Percentiles rank a stretch among this genome's conserved stretches.
phyloP scores from a whole-genome alignment of 30 jellyfish, hydroid and myxozoan genomes.

The Mastigias papua region DNA sequence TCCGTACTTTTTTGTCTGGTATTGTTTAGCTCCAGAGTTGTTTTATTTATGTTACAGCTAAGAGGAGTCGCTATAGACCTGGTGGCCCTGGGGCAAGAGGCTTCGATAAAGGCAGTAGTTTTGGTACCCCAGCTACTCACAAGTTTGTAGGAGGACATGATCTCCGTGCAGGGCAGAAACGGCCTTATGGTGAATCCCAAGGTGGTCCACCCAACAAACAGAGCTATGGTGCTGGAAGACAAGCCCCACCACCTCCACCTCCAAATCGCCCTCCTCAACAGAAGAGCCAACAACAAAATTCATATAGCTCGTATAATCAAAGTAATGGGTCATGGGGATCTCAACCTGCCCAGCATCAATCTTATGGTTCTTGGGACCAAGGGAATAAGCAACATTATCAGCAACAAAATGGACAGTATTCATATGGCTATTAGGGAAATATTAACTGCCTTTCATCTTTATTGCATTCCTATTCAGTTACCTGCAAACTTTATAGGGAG shows the following conservation, averaged over 20 bases:
- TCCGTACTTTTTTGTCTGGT: constrained; percentile 26
- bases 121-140: constrained; percentile 34
- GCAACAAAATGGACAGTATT: constrained; percentile 1
- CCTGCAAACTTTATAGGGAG: not conserved
- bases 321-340: constrained; percentile 43
- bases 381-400: not conserved
- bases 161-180: constrained; percentile 64
- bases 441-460: not conserved
- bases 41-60: constrained; percentile 23
- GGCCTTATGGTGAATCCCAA: constrained; percentile 49
- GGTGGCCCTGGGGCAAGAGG: constrained; percentile 67
- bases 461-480: not conserved
- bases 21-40: constrained; percentile 18
- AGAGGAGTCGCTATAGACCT: constrained; percentile 74
- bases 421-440: not conserved
- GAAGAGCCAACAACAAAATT: constrained; percentile 8
- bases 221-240: constrained; percentile 35
- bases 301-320: constrained; percentile 44
- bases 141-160: constrained; percentile 73
- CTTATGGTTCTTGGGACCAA: constrained; percentile 51
- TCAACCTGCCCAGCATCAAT: constrained; percentile 27
- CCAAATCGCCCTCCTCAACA: constrained; percentile 46
- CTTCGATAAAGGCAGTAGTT: constrained; percentile 36
- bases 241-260: constrained; percentile 73
- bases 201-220: constrained; percentile 77